phyloP scores from a whole-genome alignment of 2,888 invertebrate species.

The Chorisops tibialis region DNA sequence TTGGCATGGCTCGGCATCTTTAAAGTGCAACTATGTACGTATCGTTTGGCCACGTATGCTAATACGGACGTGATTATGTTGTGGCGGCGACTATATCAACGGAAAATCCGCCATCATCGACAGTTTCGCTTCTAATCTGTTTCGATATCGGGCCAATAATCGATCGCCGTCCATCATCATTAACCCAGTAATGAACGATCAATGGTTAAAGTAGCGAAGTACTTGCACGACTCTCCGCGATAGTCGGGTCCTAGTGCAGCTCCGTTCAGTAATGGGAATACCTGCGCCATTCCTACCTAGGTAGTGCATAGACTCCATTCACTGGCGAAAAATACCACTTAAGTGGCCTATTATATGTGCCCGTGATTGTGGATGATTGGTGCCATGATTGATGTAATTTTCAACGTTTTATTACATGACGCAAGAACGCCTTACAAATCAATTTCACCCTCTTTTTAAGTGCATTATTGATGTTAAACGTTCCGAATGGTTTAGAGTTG shows the following conservation, averaged over 20 bases:
- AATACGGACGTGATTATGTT: neutral
- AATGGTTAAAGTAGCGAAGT: neutral
- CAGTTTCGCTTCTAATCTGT: neutral
- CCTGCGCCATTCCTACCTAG: too few relatives aligned
- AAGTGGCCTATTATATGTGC: slow-evolving; percentile 19
- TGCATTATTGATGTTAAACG: slow-evolving; percentile 2
- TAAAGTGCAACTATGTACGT: neutral
- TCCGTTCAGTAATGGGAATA: too few relatives aligned
- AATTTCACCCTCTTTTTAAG: slow-evolving; percentile 5
- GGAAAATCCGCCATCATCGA: too few relatives aligned
- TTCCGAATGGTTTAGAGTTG: slow-evolving; percentile 11
- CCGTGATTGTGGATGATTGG: slow-evolving; percentile 20
- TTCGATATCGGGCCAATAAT: slow-evolving; percentile 9
- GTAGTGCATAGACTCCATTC: too few relatives aligned
- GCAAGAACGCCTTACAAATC: slow-evolving; percentile 21
- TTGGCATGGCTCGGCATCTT: neutral
- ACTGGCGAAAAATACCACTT: neutral
- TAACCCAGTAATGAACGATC: slow-evolving; percentile 17
- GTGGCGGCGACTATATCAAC: neutral
- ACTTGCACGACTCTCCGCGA: too few relatives aligned
- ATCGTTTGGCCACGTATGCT: neutral
- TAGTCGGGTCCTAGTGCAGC: too few relatives aligned
- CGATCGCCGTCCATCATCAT: slow-evolving; percentile 23
- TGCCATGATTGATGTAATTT: slow-evolving; percentile 23
- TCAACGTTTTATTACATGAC: slow-evolving; percentile 17